Conservation (phyloP, 2,797 vertebrate species). For the Craterocephalus amniculus region DNA sequence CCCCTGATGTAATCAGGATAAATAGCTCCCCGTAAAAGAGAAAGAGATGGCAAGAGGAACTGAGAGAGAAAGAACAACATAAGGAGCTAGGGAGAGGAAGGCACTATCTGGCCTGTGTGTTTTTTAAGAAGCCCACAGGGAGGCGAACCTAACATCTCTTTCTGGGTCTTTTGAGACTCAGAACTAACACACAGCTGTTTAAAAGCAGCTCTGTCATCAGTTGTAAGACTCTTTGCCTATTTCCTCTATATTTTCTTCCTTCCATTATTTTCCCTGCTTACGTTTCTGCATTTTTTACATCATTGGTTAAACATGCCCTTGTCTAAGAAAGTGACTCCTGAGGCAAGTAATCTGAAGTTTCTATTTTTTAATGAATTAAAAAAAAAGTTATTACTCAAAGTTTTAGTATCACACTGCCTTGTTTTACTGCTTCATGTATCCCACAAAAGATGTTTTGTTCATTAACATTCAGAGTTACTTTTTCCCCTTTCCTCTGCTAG, state of each 20-base stretch:
- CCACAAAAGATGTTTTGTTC: conserved; percentile 70
- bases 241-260: conserved; percentile 45
- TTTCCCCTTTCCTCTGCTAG: conserved; percentile 32
- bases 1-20: conserved; percentile 88
- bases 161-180: conserved; percentile 62
- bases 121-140: conserved; percentile 70
- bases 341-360: conserved; percentile 30
- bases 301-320: conserved; percentile 27
- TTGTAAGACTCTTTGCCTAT: conserved; percentile 54
- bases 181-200: conserved; percentile 72
- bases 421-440: conserved; percentile 32
- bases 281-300: conserved; percentile 45
- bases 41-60: conserved; percentile 72
- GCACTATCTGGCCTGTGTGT: conserved; percentile 79
- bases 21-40: conserved; percentile 84
- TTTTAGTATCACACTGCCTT: conserved; percentile 52
- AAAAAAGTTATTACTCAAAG: conserved; percentile 46
- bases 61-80: conserved; percentile 76
- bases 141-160: conserved; percentile 74
- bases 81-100: conserved; percentile 68
- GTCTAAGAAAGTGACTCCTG: conserved; percentile 29
- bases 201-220: conserved; percentile 73
- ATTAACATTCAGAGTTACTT: conserved; percentile 49
- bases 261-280: conserved; percentile 50
- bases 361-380: conserved; percentile 57